Base-by-base conservation (phyloP, 2,113 vertebrate species). In the Gavia stellata region DNA sequence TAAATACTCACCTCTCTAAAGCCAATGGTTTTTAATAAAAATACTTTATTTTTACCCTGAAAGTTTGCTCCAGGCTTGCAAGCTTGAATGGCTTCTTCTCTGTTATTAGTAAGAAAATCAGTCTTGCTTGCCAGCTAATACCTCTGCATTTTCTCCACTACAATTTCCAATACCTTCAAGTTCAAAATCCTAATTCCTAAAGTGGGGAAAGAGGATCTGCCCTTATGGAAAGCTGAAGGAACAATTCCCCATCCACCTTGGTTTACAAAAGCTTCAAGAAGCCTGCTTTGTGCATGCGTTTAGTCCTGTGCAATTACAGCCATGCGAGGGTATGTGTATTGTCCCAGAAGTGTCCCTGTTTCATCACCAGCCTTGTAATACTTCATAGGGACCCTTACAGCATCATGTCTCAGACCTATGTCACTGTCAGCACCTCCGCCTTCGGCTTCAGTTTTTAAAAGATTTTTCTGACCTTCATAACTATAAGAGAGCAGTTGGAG, bases 261-360 rank as follows among this genome's bases (percentile, higher is more conserved):
- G 15, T 34, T 81, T 68, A 52, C 40, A 65, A 56, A 52, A 70
- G 52, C 53, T 68, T 77, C 67, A 66, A 47, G 34, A 52, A 70
- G 25, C 4, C 63, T 83, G 58, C 42, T 87, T 36, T 34, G 36
- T 17, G 29, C 12, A 38, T 21, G 15, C 10, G 40, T 44, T 68
- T 10, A 52, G 55, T 15, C 13, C 52, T 31, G 33, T 28, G 49
- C 73, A 79, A 45, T 20, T 50, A 47, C 68, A 82, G 34, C 40
- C 56, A 63, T 0, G 28, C 2, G 2, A 59, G 11, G 29, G 29
- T 24, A 25, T 0, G 0, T 10, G 26, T 7, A 14, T 0, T 47
- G 63, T 17, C 34, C 47, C 81, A 79, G 31, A 34, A 79, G 28
- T 3, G 9, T 18, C 25, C 36, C 49, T 59, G 9, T 61, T 55